Evolutionary conservation across 2,888 invertebrate species (phyloP).

Genomic region (Slavum lentiscoides): DNA sequence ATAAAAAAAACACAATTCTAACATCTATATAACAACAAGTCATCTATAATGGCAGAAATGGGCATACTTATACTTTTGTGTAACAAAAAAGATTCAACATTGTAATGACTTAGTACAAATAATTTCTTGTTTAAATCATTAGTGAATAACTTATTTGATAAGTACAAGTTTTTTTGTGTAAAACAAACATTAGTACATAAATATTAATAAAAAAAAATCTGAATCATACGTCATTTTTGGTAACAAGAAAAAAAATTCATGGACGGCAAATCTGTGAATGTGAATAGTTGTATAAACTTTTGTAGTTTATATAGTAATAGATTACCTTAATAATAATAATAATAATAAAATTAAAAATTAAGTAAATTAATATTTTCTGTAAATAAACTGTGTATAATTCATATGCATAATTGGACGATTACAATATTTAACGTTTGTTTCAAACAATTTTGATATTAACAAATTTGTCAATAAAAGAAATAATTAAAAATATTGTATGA

Average conservation of each 20-base stretch:
- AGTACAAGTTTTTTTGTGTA: slow-evolving; percentile 24
- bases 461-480: slow-evolving; percentile 2
- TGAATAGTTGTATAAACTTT: slow-evolving; percentile 39
- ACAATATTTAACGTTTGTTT: slow-evolving; percentile 1
- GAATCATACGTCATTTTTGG: slow-evolving; percentile 29
- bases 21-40: slow-evolving; percentile 52
- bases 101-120: slow-evolving; percentile 37
- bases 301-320: slow-evolving; percentile 31
- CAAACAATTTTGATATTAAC: not conserved
- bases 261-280: slow-evolving; percentile 50
- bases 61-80: slow-evolving; percentile 31
- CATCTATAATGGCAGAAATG: slow-evolving; percentile 51
- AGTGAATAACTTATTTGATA: slow-evolving; percentile 32
- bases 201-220: slow-evolving; percentile 16
- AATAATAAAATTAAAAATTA: slow-evolving; percentile 11
- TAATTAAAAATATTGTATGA: slow-evolving; percentile 17
- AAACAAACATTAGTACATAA: slow-evolving; percentile 24
- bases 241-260: slow-evolving; percentile 50
- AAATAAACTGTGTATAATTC: slow-evolving; percentile 10
- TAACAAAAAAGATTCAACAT: slow-evolving; percentile 42
- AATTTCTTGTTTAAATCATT: slow-evolving; percentile 19
- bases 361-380: slow-evolving; percentile 21
- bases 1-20: slow-evolving; percentile 52
- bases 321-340: slow-evolving; percentile 15
- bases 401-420: slow-evolving; percentile 19